phyloP scores from a whole-genome alignment of 2,797 vertebrate species.

The Dromococcyx pavoninus region DNA sequence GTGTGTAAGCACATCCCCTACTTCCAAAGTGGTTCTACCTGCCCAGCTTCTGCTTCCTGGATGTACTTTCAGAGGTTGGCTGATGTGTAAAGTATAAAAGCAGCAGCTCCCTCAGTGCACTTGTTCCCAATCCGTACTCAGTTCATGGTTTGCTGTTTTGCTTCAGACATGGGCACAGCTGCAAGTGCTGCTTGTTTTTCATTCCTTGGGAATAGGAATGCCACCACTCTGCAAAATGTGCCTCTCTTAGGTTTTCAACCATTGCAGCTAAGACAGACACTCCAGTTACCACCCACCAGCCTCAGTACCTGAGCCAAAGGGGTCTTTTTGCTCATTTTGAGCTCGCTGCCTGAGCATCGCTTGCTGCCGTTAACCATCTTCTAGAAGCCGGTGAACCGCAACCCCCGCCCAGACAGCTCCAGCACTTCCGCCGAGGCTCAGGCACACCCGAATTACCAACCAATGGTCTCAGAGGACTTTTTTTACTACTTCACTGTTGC shows the following conservation, averaged over 20 bases:
- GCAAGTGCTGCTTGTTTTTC: fast-evolving
- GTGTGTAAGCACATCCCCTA: background rate
- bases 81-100: background rate
- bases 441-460: background rate
- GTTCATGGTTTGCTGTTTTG: background rate
- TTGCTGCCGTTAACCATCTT: background rate
- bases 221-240: background rate
- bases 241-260: background rate
- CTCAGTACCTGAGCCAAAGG: background rate
- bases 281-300: background rate
- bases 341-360: background rate
- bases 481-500: background rate
- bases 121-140: background rate
- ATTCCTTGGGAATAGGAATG: background rate
- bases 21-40: background rate
- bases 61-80: fast-evolving
- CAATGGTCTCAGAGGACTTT: background rate
- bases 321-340: background rate
- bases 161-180: background rate
- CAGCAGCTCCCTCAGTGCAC: background rate
- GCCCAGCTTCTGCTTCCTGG: background rate
- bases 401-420: background rate
- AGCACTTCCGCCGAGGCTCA: background rate
- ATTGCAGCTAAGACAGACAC: background rate
- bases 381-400: background rate